Percentiles rank a stretch among this genome's conserved stretches.
These are phyloP conservation scores for Aphelocoma coerulescens DNA, from an alignment of 2,113 vertebrate genomes.

Conservation along the genomic window DNA sequence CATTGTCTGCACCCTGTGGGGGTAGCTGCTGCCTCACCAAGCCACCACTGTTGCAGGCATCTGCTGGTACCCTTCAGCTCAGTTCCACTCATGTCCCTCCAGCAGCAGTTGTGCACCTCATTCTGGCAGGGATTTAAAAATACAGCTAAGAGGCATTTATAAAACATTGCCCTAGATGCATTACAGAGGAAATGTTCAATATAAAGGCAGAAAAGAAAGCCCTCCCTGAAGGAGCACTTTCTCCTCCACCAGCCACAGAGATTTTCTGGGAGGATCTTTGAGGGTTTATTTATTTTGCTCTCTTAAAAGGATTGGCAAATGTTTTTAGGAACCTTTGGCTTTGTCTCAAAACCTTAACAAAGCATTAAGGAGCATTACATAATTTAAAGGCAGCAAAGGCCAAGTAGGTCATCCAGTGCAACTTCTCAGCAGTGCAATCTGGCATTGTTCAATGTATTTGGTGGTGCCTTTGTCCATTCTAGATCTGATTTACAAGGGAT, in stretches of 20 bases:
- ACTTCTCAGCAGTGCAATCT: neutral
- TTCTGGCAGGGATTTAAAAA: neutral
- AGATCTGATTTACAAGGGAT: neutral
- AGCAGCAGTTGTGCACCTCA: neutral
- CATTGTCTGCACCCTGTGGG: too few relatives aligned
- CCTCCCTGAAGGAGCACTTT: neutral
- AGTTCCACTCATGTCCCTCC: neutral
- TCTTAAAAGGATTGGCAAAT: neutral
- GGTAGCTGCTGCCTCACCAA: neutral
- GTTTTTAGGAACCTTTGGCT: neutral
- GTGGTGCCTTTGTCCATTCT: neutral
- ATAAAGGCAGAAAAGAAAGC: neutral
- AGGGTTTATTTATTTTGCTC: neutral
- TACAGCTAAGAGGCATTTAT: neutral
- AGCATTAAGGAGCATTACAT: neutral
- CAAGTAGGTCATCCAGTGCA: neutral
- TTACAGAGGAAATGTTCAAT: neutral
- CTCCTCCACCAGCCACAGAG: neutral
- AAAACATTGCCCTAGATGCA: neutral
- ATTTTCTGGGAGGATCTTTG: neutral
- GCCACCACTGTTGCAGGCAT: neutral
- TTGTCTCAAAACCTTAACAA: constrained; percentile 10
- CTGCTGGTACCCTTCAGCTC: neutral
- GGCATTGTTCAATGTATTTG: neutral
- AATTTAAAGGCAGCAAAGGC: constrained; percentile 17